Evolutionary conservation across 64 coral and sea anemone species (phyloP), one percentile per base, ranked within the genome.

Genomic region (Actinia tenebrosa): DNA sequence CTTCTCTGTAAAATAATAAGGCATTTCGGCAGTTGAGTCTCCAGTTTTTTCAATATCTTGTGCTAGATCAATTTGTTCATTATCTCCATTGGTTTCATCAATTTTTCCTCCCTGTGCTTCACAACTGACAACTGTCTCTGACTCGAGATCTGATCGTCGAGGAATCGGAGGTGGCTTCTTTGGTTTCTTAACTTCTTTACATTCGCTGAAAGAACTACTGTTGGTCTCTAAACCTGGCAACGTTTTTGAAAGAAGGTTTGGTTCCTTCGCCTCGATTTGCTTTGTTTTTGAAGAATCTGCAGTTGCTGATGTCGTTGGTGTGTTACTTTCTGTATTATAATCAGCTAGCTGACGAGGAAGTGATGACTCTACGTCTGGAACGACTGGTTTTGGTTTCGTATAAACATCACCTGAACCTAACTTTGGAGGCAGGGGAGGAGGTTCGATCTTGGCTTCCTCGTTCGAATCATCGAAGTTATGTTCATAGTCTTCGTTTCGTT

Each of bases 301-400:
- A 75, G 69, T 75, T 75, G 69, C 27, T 75, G 69, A 42, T 75
- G 69, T 75, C 25, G 69, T 75, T 75, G 25, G 23, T 75, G 23
- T 42, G 42, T 27, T 75, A 42, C 9, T 75, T 75, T 75, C 69
- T 25, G 25, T 75, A 75, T 75, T 75, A 16, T 42, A 43, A 75
- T 75, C 69, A 75, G 20, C 15, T 23, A 2, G 79, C 14, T 50
- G 44, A 81, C 0, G 79, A 81, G 79, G 79, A 81, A 85, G 83
- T 59, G 83, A 85, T 43, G 83, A 85, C 9, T 61, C 83, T 64
- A 56, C 30, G 53, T 85, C 83, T 43, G 83, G 83, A 58, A 63
- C 83, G 50, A 43, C 53, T 45, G 83, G 83, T 58, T 58, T 83
- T 83, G 45, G 15, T 58, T 58, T 83, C 80, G 80, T 37, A 37